phyloP scores from a whole-genome alignment of 2,797 vertebrate species.

The Centroberyx gerrardi region DNA sequence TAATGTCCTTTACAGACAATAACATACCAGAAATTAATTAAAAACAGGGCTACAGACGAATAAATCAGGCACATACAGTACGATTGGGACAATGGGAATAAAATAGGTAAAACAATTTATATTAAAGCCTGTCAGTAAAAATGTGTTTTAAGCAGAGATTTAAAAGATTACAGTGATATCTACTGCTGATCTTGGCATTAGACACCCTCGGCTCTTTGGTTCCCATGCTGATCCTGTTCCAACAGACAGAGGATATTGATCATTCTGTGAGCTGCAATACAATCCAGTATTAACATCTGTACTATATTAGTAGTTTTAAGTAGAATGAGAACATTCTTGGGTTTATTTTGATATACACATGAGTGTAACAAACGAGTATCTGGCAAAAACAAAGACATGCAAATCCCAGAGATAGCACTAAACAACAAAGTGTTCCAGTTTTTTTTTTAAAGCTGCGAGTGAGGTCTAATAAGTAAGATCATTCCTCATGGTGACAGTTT shows the following conservation, averaged over 20 bases:
- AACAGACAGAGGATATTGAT: slow-evolving; percentile 29
- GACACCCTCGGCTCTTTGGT: slow-evolving; percentile 18
- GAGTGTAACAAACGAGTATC: slow-evolving; percentile 6
- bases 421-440: slow-evolving; percentile 16
- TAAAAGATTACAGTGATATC: slow-evolving; percentile 30
- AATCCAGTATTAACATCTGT: slow-evolving; percentile 57
- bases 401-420: slow-evolving; percentile 20
- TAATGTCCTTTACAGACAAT: slow-evolving; percentile 2
- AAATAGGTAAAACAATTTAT: slow-evolving; percentile 8
- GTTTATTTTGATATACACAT: slow-evolving; percentile 16
- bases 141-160: slow-evolving; percentile 30
- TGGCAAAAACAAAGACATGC: slow-evolving; percentile 30
- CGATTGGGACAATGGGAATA: not conserved
- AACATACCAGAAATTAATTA: not conserved
- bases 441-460: slow-evolving; percentile 25
- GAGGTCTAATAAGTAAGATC: slow-evolving; percentile 45
- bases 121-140: slow-evolving; percentile 8
- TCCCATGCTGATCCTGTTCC: slow-evolving; percentile 44
- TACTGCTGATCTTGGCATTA: slow-evolving; percentile 52
- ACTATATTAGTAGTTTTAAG: slow-evolving; percentile 34
- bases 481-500: slow-evolving; percentile 56
- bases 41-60: slow-evolving; percentile 16
- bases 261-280: slow-evolving; percentile 6
- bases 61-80: slow-evolving; percentile 10
- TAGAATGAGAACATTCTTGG: slow-evolving; percentile 38